phyloP scores from a whole-genome alignment of 1,140 invertebrate species.

The Cardiocondyla obscurior region DNA sequence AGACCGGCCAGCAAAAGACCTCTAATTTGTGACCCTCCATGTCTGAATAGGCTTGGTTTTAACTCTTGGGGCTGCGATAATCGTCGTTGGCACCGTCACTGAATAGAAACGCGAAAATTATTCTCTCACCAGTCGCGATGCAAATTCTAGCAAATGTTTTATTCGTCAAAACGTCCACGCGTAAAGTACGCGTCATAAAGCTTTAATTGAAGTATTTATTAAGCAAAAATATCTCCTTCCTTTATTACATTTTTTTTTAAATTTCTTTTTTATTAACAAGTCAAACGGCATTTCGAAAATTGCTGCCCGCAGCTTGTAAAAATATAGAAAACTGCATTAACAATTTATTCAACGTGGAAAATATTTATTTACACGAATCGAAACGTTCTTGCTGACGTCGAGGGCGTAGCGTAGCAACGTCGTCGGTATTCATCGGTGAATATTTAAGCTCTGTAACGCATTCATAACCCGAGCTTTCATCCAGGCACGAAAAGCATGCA shows the following conservation, averaged over 20 bases:
- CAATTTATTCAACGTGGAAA: neutral
- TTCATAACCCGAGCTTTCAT: conserved; percentile 27
- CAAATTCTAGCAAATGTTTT: conserved; percentile 7
- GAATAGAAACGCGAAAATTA: conserved; percentile 29
- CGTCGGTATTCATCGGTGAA: neutral
- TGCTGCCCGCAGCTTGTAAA: neutral
- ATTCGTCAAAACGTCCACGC: neutral
- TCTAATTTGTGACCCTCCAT: conserved; percentile 68
- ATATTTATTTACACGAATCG: neutral
- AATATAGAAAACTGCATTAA: conserved; percentile 3
- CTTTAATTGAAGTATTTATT: neutral
- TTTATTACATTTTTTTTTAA: neutral
- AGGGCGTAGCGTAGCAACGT: neutral
- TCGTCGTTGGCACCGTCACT: neutral
- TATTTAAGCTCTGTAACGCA: conserved; percentile 17
- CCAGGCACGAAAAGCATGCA: conserved; percentile 3
- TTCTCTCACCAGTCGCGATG: neutral
- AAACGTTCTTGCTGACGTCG: too few species aligned
- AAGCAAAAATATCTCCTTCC: neutral
- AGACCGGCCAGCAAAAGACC: conserved; percentile 46
- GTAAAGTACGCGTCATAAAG: neutral
- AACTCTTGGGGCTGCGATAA: conserved; percentile 2
- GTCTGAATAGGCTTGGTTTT: conserved; percentile 47
- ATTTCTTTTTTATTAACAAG: neutral
- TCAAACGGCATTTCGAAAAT: neutral